phyloP scores from a whole-genome alignment of 2,113 vertebrate genomes.

The Pimephales promelas region DNA sequence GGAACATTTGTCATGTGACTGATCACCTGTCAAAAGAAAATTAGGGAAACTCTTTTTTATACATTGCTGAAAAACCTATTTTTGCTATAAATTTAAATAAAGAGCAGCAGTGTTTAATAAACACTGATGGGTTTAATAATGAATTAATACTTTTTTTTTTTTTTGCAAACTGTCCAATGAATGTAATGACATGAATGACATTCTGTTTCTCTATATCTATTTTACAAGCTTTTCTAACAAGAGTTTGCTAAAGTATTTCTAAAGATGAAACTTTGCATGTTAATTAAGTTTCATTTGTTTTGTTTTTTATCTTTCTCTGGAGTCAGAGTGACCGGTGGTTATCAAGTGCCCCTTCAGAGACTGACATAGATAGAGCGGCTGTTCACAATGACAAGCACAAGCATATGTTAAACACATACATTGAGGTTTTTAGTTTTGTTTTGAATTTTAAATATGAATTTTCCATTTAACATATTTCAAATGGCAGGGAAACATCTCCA shows the following conservation, averaged over 20 bases:
- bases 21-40: neutral
- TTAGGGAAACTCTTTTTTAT: neutral
- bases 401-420: no score
- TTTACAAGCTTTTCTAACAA: neutral
- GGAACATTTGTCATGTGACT: slow-evolving; percentile 3
- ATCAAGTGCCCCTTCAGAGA: neutral
- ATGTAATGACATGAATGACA: neutral
- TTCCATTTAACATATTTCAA: neutral
- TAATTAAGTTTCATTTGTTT: neutral
- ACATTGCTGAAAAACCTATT: neutral
- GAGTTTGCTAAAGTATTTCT: neutral
- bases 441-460: no score
- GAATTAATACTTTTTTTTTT: neutral
- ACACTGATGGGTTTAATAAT: neutral
- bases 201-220: neutral
- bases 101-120: neutral
- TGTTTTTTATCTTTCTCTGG: neutral
- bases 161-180: neutral
- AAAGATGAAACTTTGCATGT: neutral
- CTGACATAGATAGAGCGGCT: neutral
- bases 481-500: neutral
- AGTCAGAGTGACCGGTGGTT: neutral
- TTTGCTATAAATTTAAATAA: neutral
- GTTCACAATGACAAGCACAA: neutral
- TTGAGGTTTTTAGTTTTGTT: no score